Evolutionary conservation across 2,113 vertebrate species (phyloP).

Genomic region (Grantiella picta): DNA sequence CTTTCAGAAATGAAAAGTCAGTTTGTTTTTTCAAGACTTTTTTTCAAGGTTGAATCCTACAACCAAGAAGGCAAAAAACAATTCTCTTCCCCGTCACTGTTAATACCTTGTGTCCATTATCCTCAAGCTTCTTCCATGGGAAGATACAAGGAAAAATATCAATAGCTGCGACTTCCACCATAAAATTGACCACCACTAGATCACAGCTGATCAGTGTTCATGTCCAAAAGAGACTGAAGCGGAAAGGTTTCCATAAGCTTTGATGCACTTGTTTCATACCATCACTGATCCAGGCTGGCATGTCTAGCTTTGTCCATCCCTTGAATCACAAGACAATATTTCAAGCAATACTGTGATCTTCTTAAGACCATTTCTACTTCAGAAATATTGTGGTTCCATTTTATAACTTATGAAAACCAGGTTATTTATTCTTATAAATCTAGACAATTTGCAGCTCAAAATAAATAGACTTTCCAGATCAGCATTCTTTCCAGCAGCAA

Average conservation of each 20-base stretch:
- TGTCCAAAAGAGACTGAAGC: neutral
- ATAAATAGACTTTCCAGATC: neutral
- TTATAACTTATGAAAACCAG: neutral
- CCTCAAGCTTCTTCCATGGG: neutral
- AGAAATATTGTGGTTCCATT: neutral
- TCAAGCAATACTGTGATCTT: neutral
- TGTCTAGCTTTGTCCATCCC: neutral
- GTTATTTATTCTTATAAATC: neutral
- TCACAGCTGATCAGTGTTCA: neutral
- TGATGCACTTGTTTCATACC: neutral
- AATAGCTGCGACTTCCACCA: neutral
- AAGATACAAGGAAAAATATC: neutral
- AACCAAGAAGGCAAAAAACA: neutral
- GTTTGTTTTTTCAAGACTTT: neutral
- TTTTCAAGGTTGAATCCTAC: neutral
- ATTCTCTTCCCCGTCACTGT: neutral
- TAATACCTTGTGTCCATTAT: neutral
- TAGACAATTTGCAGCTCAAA: neutral
- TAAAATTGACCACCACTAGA: neutral
- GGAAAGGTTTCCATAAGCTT: neutral
- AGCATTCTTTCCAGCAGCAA: neutral
- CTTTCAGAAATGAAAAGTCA: neutral
- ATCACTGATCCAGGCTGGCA: neutral
- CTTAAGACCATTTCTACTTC: neutral
- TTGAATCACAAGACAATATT: neutral